Percentiles rank a stretch among this genome's conserved stretches.
Evolutionary conservation across 1,140 invertebrate genomes (phyloP).

Genomic region (Tetragnatha versicolor): DNA sequence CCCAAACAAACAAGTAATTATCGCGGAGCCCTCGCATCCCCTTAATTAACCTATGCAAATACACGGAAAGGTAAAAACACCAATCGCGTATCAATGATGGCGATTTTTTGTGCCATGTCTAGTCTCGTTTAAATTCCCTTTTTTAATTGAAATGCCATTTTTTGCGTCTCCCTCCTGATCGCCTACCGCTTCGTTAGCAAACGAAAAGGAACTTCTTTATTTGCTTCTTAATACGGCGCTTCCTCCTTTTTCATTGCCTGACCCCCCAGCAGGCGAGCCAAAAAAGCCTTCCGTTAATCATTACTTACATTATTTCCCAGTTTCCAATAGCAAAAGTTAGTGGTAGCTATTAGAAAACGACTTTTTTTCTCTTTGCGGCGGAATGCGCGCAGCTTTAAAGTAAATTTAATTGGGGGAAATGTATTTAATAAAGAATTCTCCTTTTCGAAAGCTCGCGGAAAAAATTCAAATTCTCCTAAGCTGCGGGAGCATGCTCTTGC

Average conservation of each 20-base stretch:
- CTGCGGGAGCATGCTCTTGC: conserved; percentile 20
- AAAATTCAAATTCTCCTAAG: conserved; percentile 35
- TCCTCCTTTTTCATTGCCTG: conserved; percentile 31
- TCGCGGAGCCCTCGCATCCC: background rate
- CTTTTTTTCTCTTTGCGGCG: conserved; percentile 31
- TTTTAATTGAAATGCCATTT: conserved; percentile 43
- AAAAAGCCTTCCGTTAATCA: conserved; percentile 53
- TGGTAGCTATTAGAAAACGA: conserved; percentile 51
- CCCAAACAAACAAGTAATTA: conserved; percentile 48
- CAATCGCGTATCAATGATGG: conserved; percentile 6
- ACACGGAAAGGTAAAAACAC: background rate
- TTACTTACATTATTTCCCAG: conserved; percentile 54
- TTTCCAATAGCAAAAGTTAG: conserved; percentile 54
- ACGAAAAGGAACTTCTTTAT: conserved; percentile 24
- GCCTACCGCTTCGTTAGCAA: conserved; percentile 50
- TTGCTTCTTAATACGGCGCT: conserved; percentile 29
- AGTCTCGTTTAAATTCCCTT: conserved; percentile 17
- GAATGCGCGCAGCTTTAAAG: conserved; percentile 49
- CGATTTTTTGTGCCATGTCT: conserved; percentile 2
- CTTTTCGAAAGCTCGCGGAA: conserved; percentile 7
- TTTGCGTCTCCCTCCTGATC: conserved; percentile 33
- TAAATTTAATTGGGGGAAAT: conserved; percentile 56
- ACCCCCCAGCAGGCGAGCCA: conserved; percentile 24
- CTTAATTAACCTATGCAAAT: conserved; percentile 43
- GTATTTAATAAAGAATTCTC: conserved; percentile 55